Base-by-base conservation (phyloP, 2,113 vertebrate genomes). In the Thomomys bottae region DNA sequence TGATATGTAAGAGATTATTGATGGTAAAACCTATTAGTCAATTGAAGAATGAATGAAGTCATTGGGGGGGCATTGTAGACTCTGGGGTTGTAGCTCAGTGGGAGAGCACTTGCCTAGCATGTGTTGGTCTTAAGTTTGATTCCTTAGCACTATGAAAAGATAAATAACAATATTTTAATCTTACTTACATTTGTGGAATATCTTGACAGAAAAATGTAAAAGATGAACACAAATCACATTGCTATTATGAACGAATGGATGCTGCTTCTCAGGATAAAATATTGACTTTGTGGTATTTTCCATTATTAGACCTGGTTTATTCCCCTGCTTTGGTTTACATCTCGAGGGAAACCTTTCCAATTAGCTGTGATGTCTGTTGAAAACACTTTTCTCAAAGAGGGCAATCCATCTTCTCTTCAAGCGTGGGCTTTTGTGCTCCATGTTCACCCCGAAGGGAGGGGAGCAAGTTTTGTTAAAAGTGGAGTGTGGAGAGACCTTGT, bases 351-450 rank as follows among this genome's bases (percentile, higher is more conserved):
- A 85, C 49, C 63, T 96, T 94, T 82, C 57, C 75, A 89, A 71
- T 94, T 71, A 93, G 76, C 66, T 36, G 20, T 93, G 92, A 95
- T 95, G 94, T 92, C 90, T 95, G 93, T 90, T 93, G 95, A 95
- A 96, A 95, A 90, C 75, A 89, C 71, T 76, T 93, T 92, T 76
- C 81, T 88, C 54, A 18, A 84, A 87, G 61, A 90, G 54, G 54
- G 94, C 66, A 82, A 83, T 93, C 82, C 59, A 92, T 91, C 88
- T 95, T 89, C 94, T 93, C 93, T 95, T 94, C 66, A 91, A 91
- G 88, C 89, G 73, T 63, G 73, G 85, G 71, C 40, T 94, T 93
- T 84, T 78, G 78, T 89, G 84, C 70, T 89, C 68, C 23, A 42
- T 21, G 75, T 80, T 92, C 92, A 90, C 71, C 38, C 67, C 66